phyloP scores from a whole-genome alignment of 2,113 vertebrate species.

The Otolemur garnettii region DNA sequence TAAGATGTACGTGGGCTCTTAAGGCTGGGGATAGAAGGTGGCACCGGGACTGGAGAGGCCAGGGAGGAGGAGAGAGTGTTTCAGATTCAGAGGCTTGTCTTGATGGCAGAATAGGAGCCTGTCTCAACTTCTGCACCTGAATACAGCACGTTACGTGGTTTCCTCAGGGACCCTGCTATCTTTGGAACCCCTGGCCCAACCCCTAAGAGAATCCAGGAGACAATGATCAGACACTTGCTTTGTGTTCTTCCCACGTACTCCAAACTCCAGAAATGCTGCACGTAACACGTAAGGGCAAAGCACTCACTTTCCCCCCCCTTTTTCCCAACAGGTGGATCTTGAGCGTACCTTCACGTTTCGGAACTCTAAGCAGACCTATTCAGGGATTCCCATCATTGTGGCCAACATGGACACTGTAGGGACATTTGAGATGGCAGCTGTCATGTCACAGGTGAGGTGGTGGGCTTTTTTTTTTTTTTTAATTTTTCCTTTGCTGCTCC shows the following conservation, averaged over 20 bases:
- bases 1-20: not conserved
- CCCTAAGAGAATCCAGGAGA: not conserved
- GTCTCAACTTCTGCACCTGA: not conserved
- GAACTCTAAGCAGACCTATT: slow-evolving; percentile 98
- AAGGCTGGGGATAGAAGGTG: not conserved
- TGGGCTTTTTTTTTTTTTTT: not conserved
- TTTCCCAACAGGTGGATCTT: slow-evolving; percentile 93
- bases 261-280: not conserved
- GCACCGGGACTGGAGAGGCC: not conserved
- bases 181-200: not conserved
- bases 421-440: slow-evolving; percentile 97
- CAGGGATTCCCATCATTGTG: slow-evolving; percentile 97
- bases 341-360: slow-evolving; percentile 96
- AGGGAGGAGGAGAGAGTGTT: not conserved
- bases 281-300: accelerated
- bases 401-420: slow-evolving; percentile 99
- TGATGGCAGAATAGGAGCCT: not conserved
- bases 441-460: slow-evolving; percentile 93
- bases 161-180: not conserved
- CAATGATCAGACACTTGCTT: not conserved
- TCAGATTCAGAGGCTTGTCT: accelerated
- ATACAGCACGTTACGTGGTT: not conserved
- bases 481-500: not conserved
- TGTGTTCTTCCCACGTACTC: not conserved
- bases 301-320: not conserved